phyloP scores from a whole-genome alignment of 2,888 invertebrate genomes.

The Meteorus colon region DNA sequence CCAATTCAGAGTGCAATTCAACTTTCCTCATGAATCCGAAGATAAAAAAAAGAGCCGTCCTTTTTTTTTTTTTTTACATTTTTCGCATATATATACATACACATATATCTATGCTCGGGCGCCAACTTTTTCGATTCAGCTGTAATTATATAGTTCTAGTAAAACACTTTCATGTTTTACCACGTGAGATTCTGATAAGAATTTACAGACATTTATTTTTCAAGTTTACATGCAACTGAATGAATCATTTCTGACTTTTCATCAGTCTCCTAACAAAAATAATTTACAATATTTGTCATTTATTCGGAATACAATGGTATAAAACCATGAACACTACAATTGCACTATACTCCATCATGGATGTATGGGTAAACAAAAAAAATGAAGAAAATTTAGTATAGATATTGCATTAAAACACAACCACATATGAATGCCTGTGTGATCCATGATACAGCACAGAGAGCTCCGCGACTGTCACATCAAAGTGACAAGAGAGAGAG shows the following conservation, averaged over 20 bases:
- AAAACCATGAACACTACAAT: neutral
- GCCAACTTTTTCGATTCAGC: slow-evolving; percentile 51
- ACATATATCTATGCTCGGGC: slow-evolving; percentile 37
- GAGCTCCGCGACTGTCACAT: slow-evolving; percentile 65
- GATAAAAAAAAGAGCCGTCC: neutral
- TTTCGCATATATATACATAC: too few relatives aligned
- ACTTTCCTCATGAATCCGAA: slow-evolving; percentile 64
- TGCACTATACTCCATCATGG: too few relatives aligned
- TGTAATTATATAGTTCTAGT: slow-evolving; percentile 46
- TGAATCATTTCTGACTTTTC: neutral
- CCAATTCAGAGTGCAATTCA: slow-evolving; percentile 59
- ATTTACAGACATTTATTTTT: slow-evolving; percentile 1
- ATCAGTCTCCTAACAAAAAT: neutral
- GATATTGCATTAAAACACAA: slow-evolving; percentile 21
- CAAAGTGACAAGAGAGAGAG: slow-evolving; percentile 57
- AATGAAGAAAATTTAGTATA: neutral
- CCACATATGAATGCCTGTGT: slow-evolving; percentile 45
- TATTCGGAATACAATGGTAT: neutral
- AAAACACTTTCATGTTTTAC: neutral
- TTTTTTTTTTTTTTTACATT: slow-evolving; percentile 43
- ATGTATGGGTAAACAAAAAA: neutral
- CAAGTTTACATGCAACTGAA: slow-evolving; percentile 6
- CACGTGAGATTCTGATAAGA: neutral
- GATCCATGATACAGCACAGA: slow-evolving; percentile 57
- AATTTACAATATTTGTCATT: neutral